Evolutionary conservation across 2,797 vertebrate genomes (phyloP), one percentile per base, ranked within the genome.

Genomic region (Otus scops): DNA sequence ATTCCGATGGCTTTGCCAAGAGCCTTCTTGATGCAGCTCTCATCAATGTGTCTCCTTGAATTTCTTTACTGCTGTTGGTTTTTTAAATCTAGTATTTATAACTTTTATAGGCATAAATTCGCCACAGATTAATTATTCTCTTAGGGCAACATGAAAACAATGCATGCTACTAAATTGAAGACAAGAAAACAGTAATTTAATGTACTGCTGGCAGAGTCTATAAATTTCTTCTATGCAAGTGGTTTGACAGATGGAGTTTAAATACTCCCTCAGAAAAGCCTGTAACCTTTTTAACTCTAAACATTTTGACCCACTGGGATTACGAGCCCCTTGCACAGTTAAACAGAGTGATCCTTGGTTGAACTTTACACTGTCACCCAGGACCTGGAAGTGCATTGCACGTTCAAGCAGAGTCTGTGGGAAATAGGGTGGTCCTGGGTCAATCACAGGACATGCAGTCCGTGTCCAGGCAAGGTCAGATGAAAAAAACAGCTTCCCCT

Each of bases 241-340:
- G 43, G 36, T 87, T 94, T 91, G 89, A 88, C 94, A 94, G 91
- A 76, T 85, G 65, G 78, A 75, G 53, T 91, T 97, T 94, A 92
- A 96, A 71, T 86, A 80, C 24, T 79, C n/a, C 28, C 70, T 67
- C 30, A 45, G 80, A 81, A 92, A 91, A 97, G 81, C 80, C 85
- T 65, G 30, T 91, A 96, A 90, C 95, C 65, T 97, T 89, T 86
- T 94, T 85, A 76, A 73, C 63, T 96, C 68, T 71, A 93, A 94
- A 94, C 73, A 92, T 92, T 89, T 82, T 65, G 45, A 68, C 95
- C 88, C 90, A 17, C 36, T 76, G 87, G 91, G 89, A 86, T 94
- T 90, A 92, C 1, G 14, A 82, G 70, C 53, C 75, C 47, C 57
- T 36, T 60, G 79, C 64, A 85, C 17, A 63, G 74, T 70, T 93